Percentiles rank a stretch among this genome's conserved stretches.
Conservation (phyloP, 2,888 invertebrate species). For the Amphipoea oculea region DNA sequence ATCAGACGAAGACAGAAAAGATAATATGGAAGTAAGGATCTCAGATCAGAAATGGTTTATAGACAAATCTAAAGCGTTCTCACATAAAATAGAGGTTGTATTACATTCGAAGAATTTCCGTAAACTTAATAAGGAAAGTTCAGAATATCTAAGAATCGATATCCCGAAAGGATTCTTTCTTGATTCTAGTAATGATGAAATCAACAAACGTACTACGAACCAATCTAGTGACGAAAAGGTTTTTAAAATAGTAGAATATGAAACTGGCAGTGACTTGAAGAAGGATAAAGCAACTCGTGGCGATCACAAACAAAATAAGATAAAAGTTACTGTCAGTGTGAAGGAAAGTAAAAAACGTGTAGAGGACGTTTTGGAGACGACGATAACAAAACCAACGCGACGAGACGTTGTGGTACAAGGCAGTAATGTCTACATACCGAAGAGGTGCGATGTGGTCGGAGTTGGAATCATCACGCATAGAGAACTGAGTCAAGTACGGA, state of each 20-base stretch:
- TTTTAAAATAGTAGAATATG: conserved; percentile 84
- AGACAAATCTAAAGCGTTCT: conserved; percentile 79
- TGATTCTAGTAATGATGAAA: conserved; percentile 72
- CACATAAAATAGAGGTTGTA: conserved; percentile 80
- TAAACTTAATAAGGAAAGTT: conserved; percentile 69
- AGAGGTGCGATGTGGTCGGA: conserved; percentile 78
- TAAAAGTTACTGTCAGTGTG: conserved; percentile 72
- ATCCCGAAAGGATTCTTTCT: conserved; percentile 83
- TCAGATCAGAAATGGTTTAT: conserved; percentile 80
- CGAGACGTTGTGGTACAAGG: conserved; percentile 78
- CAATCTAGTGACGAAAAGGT: conserved; percentile 83
- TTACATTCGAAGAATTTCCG: conserved; percentile 76
- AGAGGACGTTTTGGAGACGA: conserved; percentile 71
- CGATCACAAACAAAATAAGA: conserved; percentile 67
- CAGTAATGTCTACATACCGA: conserved; percentile 75
- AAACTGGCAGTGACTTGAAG: conserved; percentile 73
- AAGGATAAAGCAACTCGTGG: conserved; percentile 57
- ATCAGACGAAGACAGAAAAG: conserved; percentile 54
- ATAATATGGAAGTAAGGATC: conserved; percentile 72
- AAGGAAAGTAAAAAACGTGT: conserved; percentile 69
- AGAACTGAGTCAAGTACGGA: conserved; percentile 72
- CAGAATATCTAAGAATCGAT: conserved; percentile 80
- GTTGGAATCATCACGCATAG: conserved; percentile 81
- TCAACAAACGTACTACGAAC: conserved; percentile 48
- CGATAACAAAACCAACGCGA: conserved; percentile 67